Percentiles rank a stretch among this genome's conserved stretches.
phyloP scores from a whole-genome alignment of 2,113 vertebrate genomes.

The Coptodon rendalli region DNA sequence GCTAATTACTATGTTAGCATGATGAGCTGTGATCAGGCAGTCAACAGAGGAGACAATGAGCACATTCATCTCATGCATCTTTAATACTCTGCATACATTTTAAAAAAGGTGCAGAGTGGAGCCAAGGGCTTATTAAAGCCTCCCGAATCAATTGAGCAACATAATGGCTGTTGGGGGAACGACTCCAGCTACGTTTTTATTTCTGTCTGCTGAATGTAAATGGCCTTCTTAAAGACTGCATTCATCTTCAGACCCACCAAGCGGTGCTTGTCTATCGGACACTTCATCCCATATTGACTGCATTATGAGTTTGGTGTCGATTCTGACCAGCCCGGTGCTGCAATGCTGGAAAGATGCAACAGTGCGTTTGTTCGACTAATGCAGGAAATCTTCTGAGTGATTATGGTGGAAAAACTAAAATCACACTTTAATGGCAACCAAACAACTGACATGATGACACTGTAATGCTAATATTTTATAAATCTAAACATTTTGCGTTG shows the following conservation, averaged over 20 bases:
- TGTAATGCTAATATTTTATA: background rate
- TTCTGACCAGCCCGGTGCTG: background rate
- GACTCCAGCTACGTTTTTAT: slow-evolving; percentile 41
- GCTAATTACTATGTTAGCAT: slow-evolving; percentile 50
- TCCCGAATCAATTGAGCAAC: slow-evolving; percentile 56
- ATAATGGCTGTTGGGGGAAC: slow-evolving; percentile 61
- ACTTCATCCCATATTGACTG: background rate
- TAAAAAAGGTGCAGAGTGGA: slow-evolving; percentile 55
- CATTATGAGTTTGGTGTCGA: background rate
- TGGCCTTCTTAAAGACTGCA: slow-evolving; percentile 31
- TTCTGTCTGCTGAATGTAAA: slow-evolving; percentile 53
- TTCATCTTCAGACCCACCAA: slow-evolving; percentile 13
- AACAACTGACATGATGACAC: background rate
- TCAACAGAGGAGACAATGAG: slow-evolving; percentile 52
- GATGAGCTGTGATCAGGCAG: slow-evolving; percentile 38
- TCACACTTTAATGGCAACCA: background rate
- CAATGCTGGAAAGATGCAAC: background rate
- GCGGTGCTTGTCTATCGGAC: background rate
- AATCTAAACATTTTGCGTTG: background rate
- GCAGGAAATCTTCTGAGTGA: background rate
- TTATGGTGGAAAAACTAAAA: background rate
- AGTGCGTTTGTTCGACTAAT: fast-evolving
- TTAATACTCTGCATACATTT: slow-evolving; percentile 62
- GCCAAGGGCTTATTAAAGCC: slow-evolving; percentile 62
- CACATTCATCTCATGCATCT: slow-evolving; percentile 61